Evolutionary conservation across 1,140 invertebrate genomes (phyloP).

Genomic region (Drosophila eugracilis): DNA sequence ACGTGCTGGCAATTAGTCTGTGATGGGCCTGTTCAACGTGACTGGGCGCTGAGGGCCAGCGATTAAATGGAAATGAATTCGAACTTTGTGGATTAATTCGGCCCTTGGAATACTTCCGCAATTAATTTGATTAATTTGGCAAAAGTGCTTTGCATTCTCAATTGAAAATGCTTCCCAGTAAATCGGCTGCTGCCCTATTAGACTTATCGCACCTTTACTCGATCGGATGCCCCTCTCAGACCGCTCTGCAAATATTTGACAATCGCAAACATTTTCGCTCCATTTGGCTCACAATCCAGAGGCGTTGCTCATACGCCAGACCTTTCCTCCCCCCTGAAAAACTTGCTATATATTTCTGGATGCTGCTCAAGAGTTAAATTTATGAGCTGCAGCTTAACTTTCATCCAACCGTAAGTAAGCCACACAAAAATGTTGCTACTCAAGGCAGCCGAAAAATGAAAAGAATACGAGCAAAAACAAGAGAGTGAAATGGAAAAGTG

Average conservation of each 20-base stretch:
- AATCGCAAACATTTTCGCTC: constrained; percentile 59
- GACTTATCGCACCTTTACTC: constrained; percentile 25
- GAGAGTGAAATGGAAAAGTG: constrained; percentile 11
- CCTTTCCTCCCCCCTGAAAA: not conserved
- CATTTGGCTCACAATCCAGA: constrained; percentile 36
- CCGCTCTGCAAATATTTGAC: constrained; percentile 41
- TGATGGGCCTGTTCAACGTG: constrained; percentile 19
- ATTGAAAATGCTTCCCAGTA: constrained; percentile 6
- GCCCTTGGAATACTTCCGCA: constrained; percentile 8
- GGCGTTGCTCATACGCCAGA: constrained; percentile 55
- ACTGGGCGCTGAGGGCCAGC: constrained; percentile 11
- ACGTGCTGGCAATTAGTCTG: constrained; percentile 58
- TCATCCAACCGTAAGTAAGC: constrained; percentile 46
- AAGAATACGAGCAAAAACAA: not conserved
- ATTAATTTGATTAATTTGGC: constrained; percentile 28
- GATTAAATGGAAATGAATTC: constrained; percentile 39
- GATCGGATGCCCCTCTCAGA: constrained; percentile 12
- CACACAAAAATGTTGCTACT: constrained; percentile 51
- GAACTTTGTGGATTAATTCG: constrained; percentile 38
- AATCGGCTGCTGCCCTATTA: constrained; percentile 37
- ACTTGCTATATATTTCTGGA: not conserved
- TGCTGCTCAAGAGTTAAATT: constrained; percentile 52
- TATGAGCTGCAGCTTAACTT: constrained; percentile 67
- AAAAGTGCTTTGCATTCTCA: constrained; percentile 14
- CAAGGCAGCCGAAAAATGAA: constrained; percentile 35